Conservation (phyloP, 2,113 vertebrate species). For the Chaetodon trifascialis region DNA sequence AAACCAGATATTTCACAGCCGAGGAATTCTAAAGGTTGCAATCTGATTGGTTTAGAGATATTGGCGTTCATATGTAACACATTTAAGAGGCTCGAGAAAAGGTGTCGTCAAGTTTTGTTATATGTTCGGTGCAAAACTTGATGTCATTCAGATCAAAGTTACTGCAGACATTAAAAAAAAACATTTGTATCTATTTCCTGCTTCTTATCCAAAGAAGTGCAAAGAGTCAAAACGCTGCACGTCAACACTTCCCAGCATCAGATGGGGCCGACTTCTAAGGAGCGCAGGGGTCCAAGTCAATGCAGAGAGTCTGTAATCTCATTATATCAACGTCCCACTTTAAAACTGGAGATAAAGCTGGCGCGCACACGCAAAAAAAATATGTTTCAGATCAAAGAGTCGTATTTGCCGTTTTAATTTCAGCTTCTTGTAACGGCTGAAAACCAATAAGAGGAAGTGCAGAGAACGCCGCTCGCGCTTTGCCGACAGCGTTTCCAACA, state of each 20-base stretch:
- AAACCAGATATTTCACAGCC: not conserved
- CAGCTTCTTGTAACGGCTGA: constrained; percentile 27
- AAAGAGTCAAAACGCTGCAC: constrained; percentile 26
- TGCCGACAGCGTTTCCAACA: constrained; percentile 34
- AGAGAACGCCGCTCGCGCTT: not conserved
- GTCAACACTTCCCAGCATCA: constrained; percentile 24
- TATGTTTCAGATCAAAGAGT: constrained; percentile 37
- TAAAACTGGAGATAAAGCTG: constrained; percentile 43
- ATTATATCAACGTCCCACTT: constrained; percentile 49
- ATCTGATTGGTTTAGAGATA: too few species aligned
- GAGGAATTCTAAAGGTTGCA: not conserved
- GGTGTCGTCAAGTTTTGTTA: too few species aligned
- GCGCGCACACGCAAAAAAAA: not conserved
- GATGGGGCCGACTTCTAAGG: not conserved
- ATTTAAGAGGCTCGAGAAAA: too few species aligned
- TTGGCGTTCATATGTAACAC: not conserved
- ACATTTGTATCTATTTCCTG: not conserved
- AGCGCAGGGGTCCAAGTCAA: constrained; percentile 10
- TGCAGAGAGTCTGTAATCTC: constrained; percentile 40
- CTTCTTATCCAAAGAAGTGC: constrained; percentile 9
- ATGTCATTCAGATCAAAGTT: not conserved
- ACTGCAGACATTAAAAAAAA: not conserved
- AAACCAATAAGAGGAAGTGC: constrained; percentile 20
- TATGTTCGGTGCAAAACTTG: too few species aligned
- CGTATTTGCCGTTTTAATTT: constrained; percentile 53